Conservation (phyloP, 1,140 invertebrate species). For the Episyrphus balteatus region DNA sequence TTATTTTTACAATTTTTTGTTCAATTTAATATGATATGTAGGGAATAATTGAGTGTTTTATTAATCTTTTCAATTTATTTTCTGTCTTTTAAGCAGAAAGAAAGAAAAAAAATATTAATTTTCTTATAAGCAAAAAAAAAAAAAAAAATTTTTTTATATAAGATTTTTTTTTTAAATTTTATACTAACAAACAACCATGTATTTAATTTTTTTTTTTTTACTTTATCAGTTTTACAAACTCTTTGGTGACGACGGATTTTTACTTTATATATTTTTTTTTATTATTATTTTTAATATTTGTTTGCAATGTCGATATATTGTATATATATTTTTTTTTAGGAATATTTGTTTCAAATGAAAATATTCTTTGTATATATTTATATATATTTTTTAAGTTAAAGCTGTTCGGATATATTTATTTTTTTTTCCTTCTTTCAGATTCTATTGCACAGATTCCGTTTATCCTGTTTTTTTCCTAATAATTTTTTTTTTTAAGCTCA, state of each 20-base stretch:
- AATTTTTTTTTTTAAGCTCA: not conserved
- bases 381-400: no score
- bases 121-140: no score
- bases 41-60: not conserved
- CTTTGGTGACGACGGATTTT: not conserved
- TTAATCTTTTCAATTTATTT: not conserved
- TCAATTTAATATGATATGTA: not conserved
- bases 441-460: slow-evolving; percentile 17
- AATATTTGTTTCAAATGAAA: no score
- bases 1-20: not conserved
- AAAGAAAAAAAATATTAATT: no score
- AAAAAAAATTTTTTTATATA: not conserved
- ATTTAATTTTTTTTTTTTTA: not conserved
- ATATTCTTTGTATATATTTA: no score
- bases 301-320: no score
- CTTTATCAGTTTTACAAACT: not conserved
- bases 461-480: slow-evolving; percentile 4
- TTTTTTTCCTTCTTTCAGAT: slow-evolving; percentile 8
- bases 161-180: not conserved
- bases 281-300: no score
- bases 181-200: not conserved
- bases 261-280: no score
- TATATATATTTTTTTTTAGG: no score
- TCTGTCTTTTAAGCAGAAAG: no score
- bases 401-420: slow-evolving; percentile 1